Base-by-base conservation (phyloP, 2,888 invertebrate genomes). In the Napeogenes sylphis region DNA sequence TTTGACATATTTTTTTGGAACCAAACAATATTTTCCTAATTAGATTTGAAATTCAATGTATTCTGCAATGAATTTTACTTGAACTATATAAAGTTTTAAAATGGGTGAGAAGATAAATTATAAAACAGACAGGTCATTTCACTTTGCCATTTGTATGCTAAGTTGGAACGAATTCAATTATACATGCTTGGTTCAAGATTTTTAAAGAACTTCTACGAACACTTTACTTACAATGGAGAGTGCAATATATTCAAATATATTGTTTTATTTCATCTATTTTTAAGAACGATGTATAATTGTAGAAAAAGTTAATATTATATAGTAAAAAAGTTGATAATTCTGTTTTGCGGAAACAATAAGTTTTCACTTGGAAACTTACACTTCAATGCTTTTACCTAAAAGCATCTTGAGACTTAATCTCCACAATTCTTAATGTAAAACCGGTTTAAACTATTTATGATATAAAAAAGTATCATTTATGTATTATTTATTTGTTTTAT, bases 141-240 rank as follows among this genome's bases (percentile, higher is more conserved):
- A 55, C 32, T 51, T 6, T 55, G 51, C 45, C 58, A 51, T 64
- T 64, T 57, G 61, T 58, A 64, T 61, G 61, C 64, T 61, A 55
- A 58, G 64, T 58, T 45, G 33, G 55, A 58, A 53, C 53, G 53
- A 55, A 59, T 64, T 61, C 53, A 61, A 64, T 64, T 64, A 64
- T 61, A 14, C 30, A 45, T 46, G 21, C 55, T 63, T 54, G 45
- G 54, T 56, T 56, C 57, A 38, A 58, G 57, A 14, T 53, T 14
- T 63, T 42, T 59, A 32, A 54, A 57, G 32, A 55, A 58, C 45
- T 21, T 14, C 45, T 21, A 38, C 38, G 35, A 38, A 45, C 35
- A n/a, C 13, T 58, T 5, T n/a, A 2, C 38, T 30, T 12, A n/a
- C 5, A 38, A 12, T n/a, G n/a, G n/a, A 12, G 42, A 10, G 10